phyloP scores from a whole-genome alignment of 2,113 vertebrate genomes.

The Lophochroa leadbeateri region DNA sequence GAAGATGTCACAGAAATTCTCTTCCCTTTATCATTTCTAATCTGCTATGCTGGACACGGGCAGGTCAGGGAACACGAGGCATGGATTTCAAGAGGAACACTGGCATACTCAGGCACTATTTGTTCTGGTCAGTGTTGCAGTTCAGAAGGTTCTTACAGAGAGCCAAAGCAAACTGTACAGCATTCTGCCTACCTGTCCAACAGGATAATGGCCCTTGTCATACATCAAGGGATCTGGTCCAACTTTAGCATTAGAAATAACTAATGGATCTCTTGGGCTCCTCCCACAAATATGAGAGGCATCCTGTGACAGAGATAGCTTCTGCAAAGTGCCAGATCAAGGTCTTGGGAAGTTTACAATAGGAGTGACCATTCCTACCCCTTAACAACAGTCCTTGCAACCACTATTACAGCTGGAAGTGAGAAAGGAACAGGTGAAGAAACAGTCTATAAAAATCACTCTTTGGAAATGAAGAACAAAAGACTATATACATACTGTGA shows the following conservation, averaged over 20 bases:
- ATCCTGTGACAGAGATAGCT: background rate
- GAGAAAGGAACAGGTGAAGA: background rate
- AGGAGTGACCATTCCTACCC: background rate
- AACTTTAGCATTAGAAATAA: background rate
- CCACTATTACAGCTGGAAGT: background rate
- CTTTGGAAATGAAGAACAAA: background rate
- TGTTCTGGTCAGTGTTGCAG: background rate
- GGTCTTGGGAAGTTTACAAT: background rate
- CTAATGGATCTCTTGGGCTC: background rate
- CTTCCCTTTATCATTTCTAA: background rate
- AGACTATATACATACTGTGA: slow-evolving; percentile 86
- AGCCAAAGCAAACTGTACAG: background rate
- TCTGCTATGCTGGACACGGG: background rate
- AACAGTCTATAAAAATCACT: background rate
- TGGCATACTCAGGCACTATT: background rate
- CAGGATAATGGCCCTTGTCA: background rate
- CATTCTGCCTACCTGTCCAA: background rate
- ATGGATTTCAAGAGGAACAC: background rate
- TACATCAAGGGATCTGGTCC: background rate
- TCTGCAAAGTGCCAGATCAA: background rate
- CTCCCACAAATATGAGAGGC: background rate
- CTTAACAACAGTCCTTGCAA: background rate
- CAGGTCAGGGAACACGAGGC: background rate
- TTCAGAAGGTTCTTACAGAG: background rate
- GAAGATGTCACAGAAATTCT: background rate